phyloP scores from a whole-genome alignment of 2,888 invertebrate species.

The Pharmacophagus antenor region DNA sequence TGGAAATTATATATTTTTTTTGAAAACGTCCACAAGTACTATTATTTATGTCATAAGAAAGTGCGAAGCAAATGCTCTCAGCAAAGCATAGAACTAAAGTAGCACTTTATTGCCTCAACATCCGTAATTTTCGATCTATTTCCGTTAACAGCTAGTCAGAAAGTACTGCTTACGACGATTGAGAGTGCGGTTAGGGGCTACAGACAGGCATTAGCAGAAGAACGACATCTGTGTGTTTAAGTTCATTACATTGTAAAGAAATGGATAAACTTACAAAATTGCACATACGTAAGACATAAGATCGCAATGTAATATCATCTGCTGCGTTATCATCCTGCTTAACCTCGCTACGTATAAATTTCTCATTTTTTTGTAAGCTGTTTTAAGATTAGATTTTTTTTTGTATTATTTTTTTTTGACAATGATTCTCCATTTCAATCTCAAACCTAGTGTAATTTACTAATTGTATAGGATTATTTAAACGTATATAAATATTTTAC shows the following conservation, averaged over 20 bases:
- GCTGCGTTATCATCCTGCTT: too few relatives aligned
- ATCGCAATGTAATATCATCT: too few relatives aligned
- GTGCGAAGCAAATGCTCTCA: slow-evolving; percentile 5
- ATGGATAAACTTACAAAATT: slow-evolving; percentile 3
- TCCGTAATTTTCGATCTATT: slow-evolving; percentile 55
- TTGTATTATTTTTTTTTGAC: too few relatives aligned
- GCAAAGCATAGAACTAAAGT: slow-evolving; percentile 30
- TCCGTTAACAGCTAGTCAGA: slow-evolving; percentile 38
- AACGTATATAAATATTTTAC: too few relatives aligned
- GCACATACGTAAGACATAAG: too few relatives aligned
- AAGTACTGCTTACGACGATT: slow-evolving; percentile 37
- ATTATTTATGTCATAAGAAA: not conserved
- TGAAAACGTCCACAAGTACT: slow-evolving; percentile 8
- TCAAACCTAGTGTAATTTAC: too few relatives aligned
- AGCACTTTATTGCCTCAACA: slow-evolving; percentile 48
- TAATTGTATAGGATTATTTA: too few relatives aligned
- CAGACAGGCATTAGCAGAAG: slow-evolving; percentile 9
- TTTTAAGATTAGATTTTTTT: too few relatives aligned
- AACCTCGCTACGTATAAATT: too few relatives aligned
- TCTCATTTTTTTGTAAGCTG: too few relatives aligned
- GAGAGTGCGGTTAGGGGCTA: slow-evolving; percentile 29
- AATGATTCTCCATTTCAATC: too few relatives aligned
- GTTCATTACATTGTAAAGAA: slow-evolving; percentile 16
- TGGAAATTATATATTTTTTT: not conserved
- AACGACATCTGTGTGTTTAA: slow-evolving; percentile 8